phyloP scores from a whole-genome alignment of 2,888 invertebrate genomes.

The Drosophila macrospina region DNA sequence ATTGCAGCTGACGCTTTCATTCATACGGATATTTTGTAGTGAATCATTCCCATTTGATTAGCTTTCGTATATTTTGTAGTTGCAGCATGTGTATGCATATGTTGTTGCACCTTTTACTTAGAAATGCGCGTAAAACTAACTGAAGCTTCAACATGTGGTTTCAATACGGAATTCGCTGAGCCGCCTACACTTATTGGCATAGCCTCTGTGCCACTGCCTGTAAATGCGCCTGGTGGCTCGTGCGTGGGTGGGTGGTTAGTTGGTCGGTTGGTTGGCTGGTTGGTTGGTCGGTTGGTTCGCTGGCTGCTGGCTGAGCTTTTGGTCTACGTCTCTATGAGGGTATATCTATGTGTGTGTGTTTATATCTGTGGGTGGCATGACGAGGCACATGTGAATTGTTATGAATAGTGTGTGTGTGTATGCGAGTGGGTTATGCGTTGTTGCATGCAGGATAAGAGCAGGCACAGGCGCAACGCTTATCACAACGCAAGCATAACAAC shows the following conservation, averaged over 20 bases:
- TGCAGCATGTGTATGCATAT: conserved; percentile 6
- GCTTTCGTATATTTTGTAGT: conserved; percentile 33
- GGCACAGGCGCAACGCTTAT: conserved; percentile 31
- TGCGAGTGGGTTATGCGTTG: conserved; percentile 29
- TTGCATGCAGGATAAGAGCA: conserved; percentile 57
- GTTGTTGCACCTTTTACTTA: conserved; percentile 67
- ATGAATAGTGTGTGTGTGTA: conserved; percentile 11
- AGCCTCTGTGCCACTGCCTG: conserved; percentile 17
- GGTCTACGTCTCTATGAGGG: conserved; percentile 44
- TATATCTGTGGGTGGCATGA: conserved; percentile 42
- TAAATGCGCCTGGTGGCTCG: conserved; percentile 13
- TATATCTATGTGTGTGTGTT: conserved; percentile 1
- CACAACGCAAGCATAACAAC: conserved; percentile 22
- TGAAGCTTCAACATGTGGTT: conserved; percentile 77
- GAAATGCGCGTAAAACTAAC: conserved; percentile 75
- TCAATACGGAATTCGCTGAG: conserved; percentile 55
- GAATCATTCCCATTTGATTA: conserved; percentile 51
- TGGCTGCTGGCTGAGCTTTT: conserved; percentile 11
- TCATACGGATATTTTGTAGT: conserved; percentile 55
- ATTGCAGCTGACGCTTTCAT: conserved; percentile 44
- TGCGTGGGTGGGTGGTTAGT: conserved; percentile 35
- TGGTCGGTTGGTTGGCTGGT: conserved; percentile 7
- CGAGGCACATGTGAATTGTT: conserved; percentile 37
- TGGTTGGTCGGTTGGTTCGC: neutral
- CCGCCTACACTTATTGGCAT: conserved; percentile 61